Conservation (phyloP, 2,888 invertebrate species). For the Amblyjoppa proteus region DNA sequence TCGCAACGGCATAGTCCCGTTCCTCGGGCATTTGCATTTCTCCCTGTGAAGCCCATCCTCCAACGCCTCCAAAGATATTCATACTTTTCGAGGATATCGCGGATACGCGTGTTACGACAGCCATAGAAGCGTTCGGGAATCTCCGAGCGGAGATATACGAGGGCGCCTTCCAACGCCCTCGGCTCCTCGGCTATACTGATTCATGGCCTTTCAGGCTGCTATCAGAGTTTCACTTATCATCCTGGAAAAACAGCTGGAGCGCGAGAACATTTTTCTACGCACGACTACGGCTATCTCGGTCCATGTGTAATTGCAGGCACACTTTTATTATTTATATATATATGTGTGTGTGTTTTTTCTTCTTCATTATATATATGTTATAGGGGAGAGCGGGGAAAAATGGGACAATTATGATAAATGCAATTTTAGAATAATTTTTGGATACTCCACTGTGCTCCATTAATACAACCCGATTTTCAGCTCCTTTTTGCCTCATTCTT, state of each 20-base stretch:
- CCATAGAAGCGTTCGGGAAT: conserved; percentile 30
- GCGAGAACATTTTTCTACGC: conserved; percentile 26
- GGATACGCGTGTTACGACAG: conserved; percentile 25
- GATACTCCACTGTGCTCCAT: too few species aligned
- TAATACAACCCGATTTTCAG: too few species aligned
- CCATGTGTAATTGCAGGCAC: background rate
- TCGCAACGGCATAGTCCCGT: conserved; percentile 22
- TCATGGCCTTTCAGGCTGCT: conserved; percentile 60
- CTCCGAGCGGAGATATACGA: conserved; percentile 17
- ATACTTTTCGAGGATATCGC: conserved; percentile 71
- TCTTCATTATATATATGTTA: too few species aligned
- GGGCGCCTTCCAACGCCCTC: conserved; percentile 49
- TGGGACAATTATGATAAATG: too few species aligned
- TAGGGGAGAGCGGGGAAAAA: too few species aligned
- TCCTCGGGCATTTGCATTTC: conserved; percentile 62
- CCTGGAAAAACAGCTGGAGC: conserved; percentile 55
- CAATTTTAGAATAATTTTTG: too few species aligned
- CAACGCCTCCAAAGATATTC: conserved; percentile 71
- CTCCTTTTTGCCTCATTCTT: too few species aligned
- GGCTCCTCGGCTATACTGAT: conserved; percentile 51
- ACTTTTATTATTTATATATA: background rate
- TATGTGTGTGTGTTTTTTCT: background rate
- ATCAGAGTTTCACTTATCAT: conserved; percentile 54
- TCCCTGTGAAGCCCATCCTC: conserved; percentile 50
- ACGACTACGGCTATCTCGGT: background rate